phyloP scores from a whole-genome alignment of 2,888 invertebrate species.

The Plagodis dolabraria region DNA sequence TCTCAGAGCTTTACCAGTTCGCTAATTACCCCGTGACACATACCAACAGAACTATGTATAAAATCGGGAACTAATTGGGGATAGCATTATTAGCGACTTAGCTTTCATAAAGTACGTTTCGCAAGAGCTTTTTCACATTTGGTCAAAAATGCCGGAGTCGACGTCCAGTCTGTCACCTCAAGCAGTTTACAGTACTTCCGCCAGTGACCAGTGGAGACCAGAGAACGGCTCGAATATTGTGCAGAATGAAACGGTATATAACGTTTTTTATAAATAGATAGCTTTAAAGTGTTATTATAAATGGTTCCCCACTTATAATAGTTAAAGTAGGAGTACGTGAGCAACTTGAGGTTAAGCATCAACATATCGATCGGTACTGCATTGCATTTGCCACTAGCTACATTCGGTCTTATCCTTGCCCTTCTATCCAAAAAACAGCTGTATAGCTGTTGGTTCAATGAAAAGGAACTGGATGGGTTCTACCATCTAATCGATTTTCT shows the following conservation, averaged over 20 bases:
- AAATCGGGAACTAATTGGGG: conserved; percentile 47
- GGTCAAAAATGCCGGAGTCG: conserved; percentile 40
- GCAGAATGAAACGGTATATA: conserved; percentile 48
- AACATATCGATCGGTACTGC: too few species aligned
- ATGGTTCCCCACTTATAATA: too few species aligned
- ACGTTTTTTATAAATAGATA: conserved; percentile 3
- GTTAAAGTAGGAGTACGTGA: too few species aligned
- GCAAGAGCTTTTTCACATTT: not conserved
- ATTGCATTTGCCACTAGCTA: too few species aligned
- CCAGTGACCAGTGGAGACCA: conserved; percentile 47
- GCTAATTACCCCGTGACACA: conserved; percentile 46
- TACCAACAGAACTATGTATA: conserved; percentile 49
- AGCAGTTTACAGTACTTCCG: conserved; percentile 32
- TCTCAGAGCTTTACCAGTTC: conserved; percentile 43
- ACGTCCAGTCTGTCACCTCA: conserved; percentile 31
- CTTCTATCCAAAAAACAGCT: too few species aligned
- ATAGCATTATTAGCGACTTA: conserved; percentile 48
- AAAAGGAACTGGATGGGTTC: too few species aligned
- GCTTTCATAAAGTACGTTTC: conserved; percentile 51
- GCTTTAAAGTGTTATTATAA: too few species aligned
- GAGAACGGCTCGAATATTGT: conserved; percentile 26
- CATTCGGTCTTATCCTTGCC: too few species aligned
- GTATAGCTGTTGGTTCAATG: too few species aligned
- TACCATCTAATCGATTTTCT: too few species aligned
- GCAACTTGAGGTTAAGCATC: too few species aligned